Base-by-base conservation (phyloP, 53 echinoderm and acorn worm genomes). In the Paelopatides confundens region DNA sequence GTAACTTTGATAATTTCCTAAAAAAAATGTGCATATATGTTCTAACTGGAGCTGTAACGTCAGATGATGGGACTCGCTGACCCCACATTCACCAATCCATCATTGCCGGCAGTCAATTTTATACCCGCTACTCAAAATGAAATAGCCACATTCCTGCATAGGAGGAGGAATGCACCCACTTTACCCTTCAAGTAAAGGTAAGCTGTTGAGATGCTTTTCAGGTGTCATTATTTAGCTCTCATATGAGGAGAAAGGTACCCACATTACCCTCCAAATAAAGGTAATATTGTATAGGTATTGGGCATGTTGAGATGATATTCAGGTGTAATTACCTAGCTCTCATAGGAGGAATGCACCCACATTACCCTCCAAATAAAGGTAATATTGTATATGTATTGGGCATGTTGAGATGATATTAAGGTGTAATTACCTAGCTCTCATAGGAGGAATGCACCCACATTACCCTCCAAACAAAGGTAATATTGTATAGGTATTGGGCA, bases 301-400 rank as follows among this genome's bases (percentile, higher is more conserved):
- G 91, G 87, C 28, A 92, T 92, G 93, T 97, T 26, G 94, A 97
- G 77, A 97, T 97, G 97, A 76, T 97, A 63, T 97, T 95, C 48
- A 90, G 95, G 83, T 97, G 97, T 65, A 97, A 95, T 74, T 97
- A 97, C 77, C 86, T 97, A 0, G 97, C 95, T 6, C 83, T 93
- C 64, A 95, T 97, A 18, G 97, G 97, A n/a, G 95, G 95, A 7
- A 97, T 93, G 76, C 95, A 92, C 58, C 95, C 97, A 30, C 95
- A 95, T 63, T 95, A 97, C 58, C 97, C 97, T 38, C 95, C 93
- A 36, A 97, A 95, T 54, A 97, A 97, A 95, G 97, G 97, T 97
- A 90, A 66, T n/a, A n/a, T 31, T 53, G 0, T 48, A 48, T 14
- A 48, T 9, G 48, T 48, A 48, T 48, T 48, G 48, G 48, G 17